Evolutionary conservation across 1,140 invertebrate species (phyloP).

Genomic region (Caenorhabditis remanei): DNA sequence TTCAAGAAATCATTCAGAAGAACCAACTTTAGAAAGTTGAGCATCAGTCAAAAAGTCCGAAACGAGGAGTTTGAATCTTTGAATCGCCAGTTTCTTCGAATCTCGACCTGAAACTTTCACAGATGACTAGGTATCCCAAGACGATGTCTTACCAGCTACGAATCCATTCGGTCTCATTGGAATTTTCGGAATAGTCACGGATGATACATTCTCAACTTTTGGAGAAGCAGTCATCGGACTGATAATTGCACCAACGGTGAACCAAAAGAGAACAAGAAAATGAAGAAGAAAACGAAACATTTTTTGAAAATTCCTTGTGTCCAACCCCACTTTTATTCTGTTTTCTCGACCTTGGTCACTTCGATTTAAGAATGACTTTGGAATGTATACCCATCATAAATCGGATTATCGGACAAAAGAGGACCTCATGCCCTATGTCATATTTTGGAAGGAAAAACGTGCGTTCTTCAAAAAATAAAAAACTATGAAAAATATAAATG

Average conservation of each 20-base stretch:
- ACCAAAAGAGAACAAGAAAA: constrained; percentile 3
- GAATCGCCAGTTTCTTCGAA: constrained; percentile 10
- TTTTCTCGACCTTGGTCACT: constrained; percentile 32
- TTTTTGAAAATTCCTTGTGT: neutral
- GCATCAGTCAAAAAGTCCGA: constrained; percentile 26
- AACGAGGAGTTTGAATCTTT: constrained; percentile 32
- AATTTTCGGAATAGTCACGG: constrained; percentile 6
- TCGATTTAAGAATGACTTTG: constrained; percentile 26
- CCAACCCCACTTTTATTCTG: neutral
- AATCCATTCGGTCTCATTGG: constrained; percentile 9
- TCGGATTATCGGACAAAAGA: constrained; percentile 48
- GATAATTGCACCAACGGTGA: neutral
- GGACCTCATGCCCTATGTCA: neutral
- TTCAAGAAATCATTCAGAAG: neutral
- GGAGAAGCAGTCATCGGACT: neutral
- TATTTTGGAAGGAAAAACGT: constrained; percentile 9
- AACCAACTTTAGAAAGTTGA: constrained; percentile 22
- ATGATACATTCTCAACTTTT: constrained; percentile 19
- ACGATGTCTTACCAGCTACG: neutral
- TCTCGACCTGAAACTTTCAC: neutral
- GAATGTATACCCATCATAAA: neutral
- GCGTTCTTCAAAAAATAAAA: constrained; percentile 37
- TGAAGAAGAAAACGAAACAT: neutral
- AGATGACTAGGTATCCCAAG: neutral
- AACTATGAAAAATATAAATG: neutral